Base-by-base conservation (phyloP, 2,113 vertebrate species). In the Castor canadensis region DNA sequence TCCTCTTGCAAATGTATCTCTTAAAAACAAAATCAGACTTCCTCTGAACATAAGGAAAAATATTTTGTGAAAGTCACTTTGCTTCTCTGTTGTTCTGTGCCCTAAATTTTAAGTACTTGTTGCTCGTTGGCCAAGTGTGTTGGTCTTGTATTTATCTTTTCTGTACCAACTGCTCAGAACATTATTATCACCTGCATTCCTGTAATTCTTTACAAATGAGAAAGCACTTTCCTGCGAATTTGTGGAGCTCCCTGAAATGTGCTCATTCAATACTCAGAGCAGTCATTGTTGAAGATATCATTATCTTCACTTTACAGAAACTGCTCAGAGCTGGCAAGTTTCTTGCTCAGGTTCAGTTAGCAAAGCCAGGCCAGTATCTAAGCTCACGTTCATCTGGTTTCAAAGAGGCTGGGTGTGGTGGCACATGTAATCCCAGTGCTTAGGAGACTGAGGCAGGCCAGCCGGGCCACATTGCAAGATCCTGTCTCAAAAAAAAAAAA, bases 11-110 rank as follows among this genome's bases (percentile, higher is more conserved):
- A 73, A 76, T 93, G 7, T 87, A 64, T 58, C n/a, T 52, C 52
- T 83, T 89, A 93, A 86, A 79, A 91, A 77, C 67, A 95, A 96
- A 92, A 72, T 45, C n/a, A 73, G 89, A 77, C 30, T 66, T 95
- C 82, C 47, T 47, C 79, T 80, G 58, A 64, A 40, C 0, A 43
- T 79, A 67, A 92, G 45, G 52, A 49, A 91, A 82, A 24, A 35
- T 52, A 80, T n/a, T 88, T 87, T 58, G 28, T 52, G 47, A 89
- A 92, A 71, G 49, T 85, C 58, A 22, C 49, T 91, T 84, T 67
- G 28, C 38, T 86, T 85, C 52, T 87, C 35, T 94, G 52, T 47
- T 95, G 56, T 64, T 81, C 60, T 56, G 13, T 49, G 30, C 47
- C n/a, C 52, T 87, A 49, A 86, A 75, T 84, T 92, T 77, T 4